Percentiles rank a stretch among this genome's conserved stretches.
These are phyloP conservation scores for Dallia pectoralis DNA, from an alignment of 2,797 vertebrate species.

Conservation along the genomic window DNA sequence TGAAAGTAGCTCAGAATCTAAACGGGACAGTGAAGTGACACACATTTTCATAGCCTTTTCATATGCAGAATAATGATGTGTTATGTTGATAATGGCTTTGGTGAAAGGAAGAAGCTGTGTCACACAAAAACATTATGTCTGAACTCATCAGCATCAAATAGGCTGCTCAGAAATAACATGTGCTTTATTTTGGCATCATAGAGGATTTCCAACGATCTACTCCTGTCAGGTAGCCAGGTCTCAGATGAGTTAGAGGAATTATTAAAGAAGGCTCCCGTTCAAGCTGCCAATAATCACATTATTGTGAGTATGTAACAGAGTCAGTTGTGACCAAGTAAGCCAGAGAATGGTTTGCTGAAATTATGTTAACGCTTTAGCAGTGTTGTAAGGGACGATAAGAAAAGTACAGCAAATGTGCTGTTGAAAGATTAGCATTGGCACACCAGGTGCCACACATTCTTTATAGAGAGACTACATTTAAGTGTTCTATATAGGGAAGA, in stretches of 20 bases:
- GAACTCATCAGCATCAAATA: too few relatives aligned
- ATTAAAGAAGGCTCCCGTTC: too few relatives aligned
- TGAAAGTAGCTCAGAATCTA: constrained; percentile 90
- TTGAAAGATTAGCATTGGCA: not conserved
- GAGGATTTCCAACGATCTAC: too few relatives aligned
- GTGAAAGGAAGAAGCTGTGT: too few relatives aligned
- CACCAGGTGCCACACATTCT: not conserved
- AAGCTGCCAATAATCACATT: not conserved
- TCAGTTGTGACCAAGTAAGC: not conserved
- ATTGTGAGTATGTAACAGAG: not conserved
- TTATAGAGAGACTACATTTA: not conserved
- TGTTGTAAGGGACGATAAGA: not conserved
- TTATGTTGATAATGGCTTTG: too few relatives aligned
- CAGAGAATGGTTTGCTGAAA: not conserved
- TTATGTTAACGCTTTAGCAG: not conserved
- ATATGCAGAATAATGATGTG: too few relatives aligned
- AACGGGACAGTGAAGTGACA: constrained; percentile 3
- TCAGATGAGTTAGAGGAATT: too few relatives aligned
- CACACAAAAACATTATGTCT: too few relatives aligned
- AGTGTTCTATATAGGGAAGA: not conserved
- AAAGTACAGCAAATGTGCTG: not conserved
- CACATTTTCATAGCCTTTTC: too few relatives aligned
- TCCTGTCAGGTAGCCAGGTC: too few relatives aligned
- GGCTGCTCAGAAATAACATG: too few relatives aligned
- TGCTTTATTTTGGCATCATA: too few relatives aligned